Conservation (phyloP, 2,797 vertebrate species). For the Gymnoscopelus braueri region DNA sequence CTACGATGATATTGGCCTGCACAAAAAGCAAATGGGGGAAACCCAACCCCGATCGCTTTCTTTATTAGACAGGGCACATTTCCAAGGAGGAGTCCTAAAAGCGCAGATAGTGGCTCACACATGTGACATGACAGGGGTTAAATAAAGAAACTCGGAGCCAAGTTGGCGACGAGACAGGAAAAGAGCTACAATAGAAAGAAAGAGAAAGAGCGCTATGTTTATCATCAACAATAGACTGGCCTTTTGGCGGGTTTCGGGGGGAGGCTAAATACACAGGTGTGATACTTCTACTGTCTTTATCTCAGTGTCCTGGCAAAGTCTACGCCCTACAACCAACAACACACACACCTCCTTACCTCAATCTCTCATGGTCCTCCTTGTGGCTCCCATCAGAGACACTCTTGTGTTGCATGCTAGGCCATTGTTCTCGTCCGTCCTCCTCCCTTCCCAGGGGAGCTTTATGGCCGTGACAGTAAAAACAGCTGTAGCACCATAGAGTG, state of each 20-base stretch:
- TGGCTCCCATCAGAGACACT: background rate
- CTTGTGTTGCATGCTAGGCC: conserved; percentile 43
- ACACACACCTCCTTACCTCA: conserved; percentile 23
- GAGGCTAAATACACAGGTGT: conserved; percentile 46
- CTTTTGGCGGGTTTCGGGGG: conserved; percentile 50
- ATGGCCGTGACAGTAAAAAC: conserved; percentile 79
- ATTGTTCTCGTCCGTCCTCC: conserved; percentile 54
- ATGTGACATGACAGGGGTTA: conserved; percentile 42
- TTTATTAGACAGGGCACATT: conserved; percentile 40
- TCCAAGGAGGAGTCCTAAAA: conserved; percentile 20
- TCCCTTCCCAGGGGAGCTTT: conserved; percentile 69
- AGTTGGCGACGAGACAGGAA: conserved; percentile 20
- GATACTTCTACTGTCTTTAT: conserved; percentile 46
- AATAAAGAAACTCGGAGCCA: conserved; percentile 37
- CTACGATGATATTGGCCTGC: conserved; percentile 11
- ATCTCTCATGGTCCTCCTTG: conserved; percentile 30
- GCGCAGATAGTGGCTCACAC: conserved; percentile 45
- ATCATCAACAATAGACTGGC: conserved; percentile 37
- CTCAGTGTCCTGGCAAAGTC: conserved; percentile 31
- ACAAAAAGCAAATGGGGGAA: conserved; percentile 41
- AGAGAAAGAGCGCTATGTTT: conserved; percentile 19
- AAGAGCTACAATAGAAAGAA: conserved; percentile 26
- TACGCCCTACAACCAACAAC: conserved; percentile 19
- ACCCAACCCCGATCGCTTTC: conserved; percentile 31
- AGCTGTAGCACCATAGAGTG: conserved; percentile 77